phyloP scores from a whole-genome alignment of 2,888 invertebrate genomes.

The Amphipyra berbera region DNA sequence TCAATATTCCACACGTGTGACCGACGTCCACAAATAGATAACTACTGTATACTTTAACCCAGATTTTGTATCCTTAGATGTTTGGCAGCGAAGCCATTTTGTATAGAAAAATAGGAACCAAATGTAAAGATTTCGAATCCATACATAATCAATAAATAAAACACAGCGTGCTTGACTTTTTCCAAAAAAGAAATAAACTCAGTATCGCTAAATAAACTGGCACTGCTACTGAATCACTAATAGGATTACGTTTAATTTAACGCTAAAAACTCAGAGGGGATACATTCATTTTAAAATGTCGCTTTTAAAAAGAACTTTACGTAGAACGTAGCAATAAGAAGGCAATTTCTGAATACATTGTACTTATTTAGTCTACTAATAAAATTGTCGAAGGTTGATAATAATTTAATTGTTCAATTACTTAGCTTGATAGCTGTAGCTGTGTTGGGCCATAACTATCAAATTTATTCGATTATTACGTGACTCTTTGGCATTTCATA shows the following conservation, averaged over 20 bases:
- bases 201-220: conserved; percentile 17
- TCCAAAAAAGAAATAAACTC: conserved; percentile 3
- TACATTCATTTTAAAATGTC: conserved; percentile 4
- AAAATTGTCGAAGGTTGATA: neutral
- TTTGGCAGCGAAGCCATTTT: conserved; percentile 21
- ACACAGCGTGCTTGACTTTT: conserved; percentile 4
- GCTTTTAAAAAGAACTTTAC: conserved; percentile 5
- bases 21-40: conserved; percentile 33
- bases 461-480: conserved; percentile 45
- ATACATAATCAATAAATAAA: conserved; percentile 7
- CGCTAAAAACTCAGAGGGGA: conserved; percentile 6
- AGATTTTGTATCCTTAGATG: conserved; percentile 29
- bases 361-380: neutral
- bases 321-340: neutral
- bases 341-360: conserved; percentile 9
- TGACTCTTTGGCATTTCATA: conserved; percentile 38
- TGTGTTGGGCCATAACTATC: conserved; percentile 17
- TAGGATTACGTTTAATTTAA: conserved; percentile 32
- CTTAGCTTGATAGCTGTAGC: conserved; percentile 11
- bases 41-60: conserved; percentile 15
- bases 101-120: conserved; percentile 17
- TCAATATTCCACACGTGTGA: conserved; percentile 51
- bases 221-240: conserved; percentile 18
- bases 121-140: conserved; percentile 22
- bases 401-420: conserved; percentile 11